Base-by-base conservation (phyloP, 2,888 invertebrate genomes). In the Cerceris ruficornis region DNA sequence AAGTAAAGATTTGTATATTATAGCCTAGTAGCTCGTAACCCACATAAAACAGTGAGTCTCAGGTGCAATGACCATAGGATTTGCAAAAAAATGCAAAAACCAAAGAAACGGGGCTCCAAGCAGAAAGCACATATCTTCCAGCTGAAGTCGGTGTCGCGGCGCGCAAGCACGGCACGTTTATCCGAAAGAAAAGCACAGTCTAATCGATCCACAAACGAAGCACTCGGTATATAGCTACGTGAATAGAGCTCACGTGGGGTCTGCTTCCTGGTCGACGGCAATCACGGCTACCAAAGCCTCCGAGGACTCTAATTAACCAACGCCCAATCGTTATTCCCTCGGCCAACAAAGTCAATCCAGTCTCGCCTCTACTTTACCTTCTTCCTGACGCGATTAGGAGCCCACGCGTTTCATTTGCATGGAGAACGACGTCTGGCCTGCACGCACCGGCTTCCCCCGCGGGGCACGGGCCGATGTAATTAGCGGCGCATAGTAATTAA, bases 361-460 rank as follows among this genome's bases (percentile, higher is more conserved):
- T 75, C 81, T 42, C 69, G 49, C 39, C 61, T 54, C 74, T 43
- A 55, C 55, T 17, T 55, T 43, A 42, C 42, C 60, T 66, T 52
- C 64, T 49, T 59, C 59, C 65, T 58, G 57, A 14, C 70, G 75
- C 82, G 82, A 83, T 81, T 75, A 76, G 73, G 54, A 70, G 66
- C 85, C 84, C 83, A 84, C 85, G 81, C 84, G 77, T 75, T 83
- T 81, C 71, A 84, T 84, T 84, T 85, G 84, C 84, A 85, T 85
- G 65, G 54, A 55, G 72, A 68, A 80, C 66, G 73, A 62, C 64
- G 67, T 60, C 28, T 28, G 28, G 61, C 71, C 60, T 68, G 73
- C 81, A 68, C 77, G 82, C 84, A 78, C 80, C 76, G 72, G 62
- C 74, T 84, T 73, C 75, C 77, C 72, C 60, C n/a, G 15, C 77